Percentiles rank a stretch among this genome's conserved stretches.
phyloP scores from a whole-genome alignment of 2,113 vertebrate genomes.

The Phalacrocorax brasilianus region DNA sequence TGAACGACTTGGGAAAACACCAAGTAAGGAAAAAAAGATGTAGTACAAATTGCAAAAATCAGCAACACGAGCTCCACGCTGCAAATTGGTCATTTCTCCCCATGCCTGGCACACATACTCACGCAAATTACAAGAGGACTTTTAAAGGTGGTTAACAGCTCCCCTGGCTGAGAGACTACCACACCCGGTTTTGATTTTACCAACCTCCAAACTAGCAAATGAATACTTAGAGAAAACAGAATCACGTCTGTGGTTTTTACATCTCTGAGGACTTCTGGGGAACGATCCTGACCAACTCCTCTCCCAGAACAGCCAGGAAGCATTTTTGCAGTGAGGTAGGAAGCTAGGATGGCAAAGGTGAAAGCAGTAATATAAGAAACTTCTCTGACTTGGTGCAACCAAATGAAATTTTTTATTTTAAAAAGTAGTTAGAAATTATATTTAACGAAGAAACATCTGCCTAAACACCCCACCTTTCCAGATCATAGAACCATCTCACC shows the following conservation, averaged over 20 bases:
- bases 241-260: accelerated
- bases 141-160: not conserved
- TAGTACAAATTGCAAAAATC: not conserved
- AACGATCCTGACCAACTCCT: accelerated
- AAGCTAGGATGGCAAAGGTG: not conserved
- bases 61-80: accelerated
- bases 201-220: not conserved
- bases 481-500: not conserved
- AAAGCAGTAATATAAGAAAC: not conserved
- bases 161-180: not conserved
- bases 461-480: not conserved
- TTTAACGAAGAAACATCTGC: not conserved
- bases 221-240: not conserved
- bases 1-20: not conserved
- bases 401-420: accelerated
- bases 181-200: not conserved
- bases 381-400: not conserved
- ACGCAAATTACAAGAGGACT: accelerated
- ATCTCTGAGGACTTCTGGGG: not conserved
- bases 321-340: not conserved
- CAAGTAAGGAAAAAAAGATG: no score
- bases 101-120: accelerated
- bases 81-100: not conserved
- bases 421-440: not conserved
- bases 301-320: not conserved